Base-by-base conservation (phyloP, 2,888 invertebrate genomes). In the Tetrapedia diversipes region DNA sequence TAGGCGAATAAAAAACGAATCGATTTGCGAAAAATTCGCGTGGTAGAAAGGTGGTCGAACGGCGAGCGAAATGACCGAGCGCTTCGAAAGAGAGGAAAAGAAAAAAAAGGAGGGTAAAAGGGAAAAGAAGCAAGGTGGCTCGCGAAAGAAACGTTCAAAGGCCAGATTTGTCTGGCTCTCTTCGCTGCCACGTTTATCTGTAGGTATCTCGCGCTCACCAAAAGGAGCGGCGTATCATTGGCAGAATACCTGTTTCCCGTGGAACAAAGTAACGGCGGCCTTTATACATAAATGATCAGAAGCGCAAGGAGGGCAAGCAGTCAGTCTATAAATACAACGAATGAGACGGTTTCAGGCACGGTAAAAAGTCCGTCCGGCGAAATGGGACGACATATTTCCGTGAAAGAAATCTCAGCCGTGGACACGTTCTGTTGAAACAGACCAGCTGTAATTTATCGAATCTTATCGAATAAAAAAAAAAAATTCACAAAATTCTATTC, bases 201-300 rank as follows among this genome's bases (percentile, higher is more conserved):
- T 22, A 22, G 29, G 19, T 57, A 41, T 57, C 45, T 34, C 27
- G n/a, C 16, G 68, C 3, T 10, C 11, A 22, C 19, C 41, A 39
- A 59, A 19, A 53, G 64, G 32, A 57, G 32, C 56, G 51, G 37
- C 19, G 37, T 71, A 64, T 64, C 71, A 59, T 71, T 64, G 57
- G 57, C 19, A 24, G 64, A 22, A 59, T 75, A 71, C 71, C 71
- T 71, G 71, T 76, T 70, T 43, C 49, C 24, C 61, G 22, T 24
- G 56, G 61, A 60, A 72, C 66, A 56, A 57, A 66, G 66, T 61
- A 66, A 72, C 66, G 29, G 32, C 66, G 60, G 61, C 60, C 66
- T 72, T 72, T 72, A 67, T 72, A 61, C 72, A 61, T 76, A 72
- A 72, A 72, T 65, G 76, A 66, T 76, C 76, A 57, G 66, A 65